Base-by-base conservation (phyloP, 2,113 vertebrate genomes). In the Anhinga anhinga region DNA sequence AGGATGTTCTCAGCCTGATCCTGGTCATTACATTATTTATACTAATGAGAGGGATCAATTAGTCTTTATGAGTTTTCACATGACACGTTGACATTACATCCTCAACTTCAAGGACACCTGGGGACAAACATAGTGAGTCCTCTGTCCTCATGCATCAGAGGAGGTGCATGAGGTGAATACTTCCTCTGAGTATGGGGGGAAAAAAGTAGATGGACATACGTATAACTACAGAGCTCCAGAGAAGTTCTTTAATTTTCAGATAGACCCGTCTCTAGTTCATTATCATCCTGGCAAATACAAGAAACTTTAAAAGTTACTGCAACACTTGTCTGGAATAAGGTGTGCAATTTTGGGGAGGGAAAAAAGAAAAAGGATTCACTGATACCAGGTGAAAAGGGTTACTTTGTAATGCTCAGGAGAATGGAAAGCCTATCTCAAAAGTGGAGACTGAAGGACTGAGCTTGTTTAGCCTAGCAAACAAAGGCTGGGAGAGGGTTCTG, bases 401-500 rank as follows among this genome's bases (percentile, higher is more conserved):
- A 25, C 26, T 63, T 89, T 47, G 59, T 70, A 58, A 72, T 79
- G 30, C 38, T 80, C 23, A 30, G 45, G 49, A 73, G 85, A 93
- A 77, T 59, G n/a, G 40, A 83, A 81, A 88, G 29, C 71, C 69
- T 93, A 70, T 95, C 92, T 96, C 81, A 52, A 62, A 82, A 88
- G 71, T n/a, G 72, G 92, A 90, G 92, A 94, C 88, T 70, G 44
- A 81, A 81, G 29, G 72, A 52, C 79, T 83, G 10, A 30, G 12
- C 27, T 73, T 96, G 76, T 82, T 96, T 93, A 78, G 73, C 88
- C 59, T 38, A 63, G 58, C 85, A 95, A 96, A 96, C 66, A 95
- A 73, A 90, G 59, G 15, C 45, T 62, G 40, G 32, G 58, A 92
- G 49, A 55, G 44, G 11, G 14, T 56, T 90, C 62, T 62, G 53